Evolutionary conservation across 1,140 invertebrate genomes (phyloP).

Genomic region (Drosophila seguyi): DNA sequence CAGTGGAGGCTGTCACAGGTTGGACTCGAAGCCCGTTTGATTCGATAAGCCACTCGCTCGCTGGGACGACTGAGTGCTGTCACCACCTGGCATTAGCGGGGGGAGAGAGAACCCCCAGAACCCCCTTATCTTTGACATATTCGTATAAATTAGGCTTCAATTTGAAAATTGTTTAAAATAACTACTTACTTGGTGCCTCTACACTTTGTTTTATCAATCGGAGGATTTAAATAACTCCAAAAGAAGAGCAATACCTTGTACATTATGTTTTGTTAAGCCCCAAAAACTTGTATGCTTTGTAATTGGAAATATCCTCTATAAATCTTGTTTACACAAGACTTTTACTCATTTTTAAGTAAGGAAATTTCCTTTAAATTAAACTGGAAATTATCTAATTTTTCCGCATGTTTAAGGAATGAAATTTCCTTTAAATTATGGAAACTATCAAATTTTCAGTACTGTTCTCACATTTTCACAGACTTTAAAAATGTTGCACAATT

Average conservation of each 20-base stretch:
- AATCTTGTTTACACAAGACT: neutral
- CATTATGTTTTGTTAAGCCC: neutral
- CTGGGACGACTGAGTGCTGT: conserved; percentile 2
- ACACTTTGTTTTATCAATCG: too few relatives aligned
- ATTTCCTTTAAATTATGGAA: too few relatives aligned
- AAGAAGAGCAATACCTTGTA: neutral
- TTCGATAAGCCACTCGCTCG: conserved; percentile 8
- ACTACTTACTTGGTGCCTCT: neutral
- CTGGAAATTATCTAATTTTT: neutral
- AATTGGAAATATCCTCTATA: neutral
- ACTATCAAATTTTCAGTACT: neutral
- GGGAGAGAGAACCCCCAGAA: neutral
- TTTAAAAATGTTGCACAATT: neutral
- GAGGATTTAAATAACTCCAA: too few relatives aligned
- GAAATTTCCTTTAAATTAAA: too few relatives aligned
- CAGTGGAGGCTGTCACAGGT: conserved; percentile 40
- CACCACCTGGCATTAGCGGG: conserved; percentile 8
- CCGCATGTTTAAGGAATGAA: too few relatives aligned
- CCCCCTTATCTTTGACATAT: conserved; percentile 6
- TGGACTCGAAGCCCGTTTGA: conserved; percentile 1
- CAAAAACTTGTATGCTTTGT: too few relatives aligned
- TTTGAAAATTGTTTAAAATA: too few relatives aligned
- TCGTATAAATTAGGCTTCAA: neutral
- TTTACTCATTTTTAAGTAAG: neutral
- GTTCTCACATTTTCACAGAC: neutral